A percentile compares a stretch with the other conserved stretches of the same genome.
These are phyloP conservation scores for Eristalis arbustorum DNA, from an alignment of 2,888 invertebrate genomes.

Conservation along the genomic window DNA sequence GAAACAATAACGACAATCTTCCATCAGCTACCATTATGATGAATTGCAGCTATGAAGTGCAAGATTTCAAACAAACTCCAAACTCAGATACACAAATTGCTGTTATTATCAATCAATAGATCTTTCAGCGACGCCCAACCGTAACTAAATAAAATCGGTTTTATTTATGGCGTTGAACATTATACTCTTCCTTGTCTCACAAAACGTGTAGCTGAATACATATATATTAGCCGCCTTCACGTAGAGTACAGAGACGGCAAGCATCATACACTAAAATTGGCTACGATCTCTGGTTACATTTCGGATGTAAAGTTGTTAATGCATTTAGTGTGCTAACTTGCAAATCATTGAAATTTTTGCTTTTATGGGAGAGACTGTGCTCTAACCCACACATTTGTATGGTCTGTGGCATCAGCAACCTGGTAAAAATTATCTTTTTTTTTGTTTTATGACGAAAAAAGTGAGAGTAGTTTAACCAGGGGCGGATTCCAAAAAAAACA, in stretches of 20 bases:
- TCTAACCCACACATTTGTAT: constrained; percentile 43
- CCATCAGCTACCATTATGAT: constrained; percentile 27
- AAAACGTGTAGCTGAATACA: background rate
- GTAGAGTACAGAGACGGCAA: background rate
- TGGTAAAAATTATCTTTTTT: background rate
- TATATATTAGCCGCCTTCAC: background rate
- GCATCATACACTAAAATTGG: constrained; percentile 16
- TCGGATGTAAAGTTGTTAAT: constrained; percentile 43
- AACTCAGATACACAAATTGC: constrained; percentile 48
- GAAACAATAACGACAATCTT: constrained; percentile 38
- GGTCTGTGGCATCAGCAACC: constrained; percentile 34
- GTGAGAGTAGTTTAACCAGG: constrained; percentile 7
- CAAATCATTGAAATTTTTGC: constrained; percentile 56
- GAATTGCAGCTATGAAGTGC: constrained; percentile 1
- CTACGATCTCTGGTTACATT: constrained; percentile 32
- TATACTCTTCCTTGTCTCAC: constrained; percentile 36
- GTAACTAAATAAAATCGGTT: constrained; percentile 7
- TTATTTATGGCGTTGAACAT: constrained; percentile 10
- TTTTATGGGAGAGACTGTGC: constrained; percentile 40
- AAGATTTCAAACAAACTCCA: constrained; percentile 40
- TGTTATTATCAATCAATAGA: constrained; percentile 57
- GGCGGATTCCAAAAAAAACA: background rate
- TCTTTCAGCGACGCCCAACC: constrained; percentile 49
- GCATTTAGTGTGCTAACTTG: constrained; percentile 54
- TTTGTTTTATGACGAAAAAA: background rate